Base-by-base conservation (phyloP, 2,113 vertebrate genomes). In the Nycticebus coucang region DNA sequence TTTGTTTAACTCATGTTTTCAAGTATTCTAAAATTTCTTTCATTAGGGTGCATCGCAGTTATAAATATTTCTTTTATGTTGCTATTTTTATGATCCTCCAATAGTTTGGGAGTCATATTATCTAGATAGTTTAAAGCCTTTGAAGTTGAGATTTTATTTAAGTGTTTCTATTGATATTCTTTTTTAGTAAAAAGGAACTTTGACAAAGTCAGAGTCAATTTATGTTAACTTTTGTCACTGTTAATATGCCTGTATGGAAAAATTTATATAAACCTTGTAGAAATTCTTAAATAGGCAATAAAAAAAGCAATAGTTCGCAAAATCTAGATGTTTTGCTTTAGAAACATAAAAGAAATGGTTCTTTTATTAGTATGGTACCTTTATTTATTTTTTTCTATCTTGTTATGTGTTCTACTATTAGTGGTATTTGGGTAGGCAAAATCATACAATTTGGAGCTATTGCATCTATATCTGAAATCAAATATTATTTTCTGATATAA, bases 231-330 rank as follows among this genome's bases (percentile, higher is more conserved):
- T 71, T 75, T 82, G 50, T 75, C 45, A 74, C 7, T 17, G 24
- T 71, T 55, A 75, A 17, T 41, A 22, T 81, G 1, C 18, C 87
- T 35, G n/a, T 75, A 26, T 50, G 59, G 62, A 93, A 90, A 90
- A 66, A 93, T 86, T 79, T 74, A 4, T 75, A 60, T 57, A 57
- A 57, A 45, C 4, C 68, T 26, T 81, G 81, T 37, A 68, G 7
- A 93, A 72, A 78, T 84, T 89, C 17, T 55, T 22, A 41, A 77
- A n/a, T 89, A 78, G 28, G n/a, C 79, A 95, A 30, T 64, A 62
- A 60, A 45, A 45, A 74, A 86, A 68, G 45, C 64, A 83, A 28
- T 19, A 90, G 7, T 37, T 80, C 74, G 5, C 75, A 5, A 91
- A 50, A 87, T 95, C 22, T 4, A 66, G 17, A 17, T 91, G 2